Conservation (phyloP, 2,797 vertebrate genomes). For the Rousettus madagascariensis region DNA sequence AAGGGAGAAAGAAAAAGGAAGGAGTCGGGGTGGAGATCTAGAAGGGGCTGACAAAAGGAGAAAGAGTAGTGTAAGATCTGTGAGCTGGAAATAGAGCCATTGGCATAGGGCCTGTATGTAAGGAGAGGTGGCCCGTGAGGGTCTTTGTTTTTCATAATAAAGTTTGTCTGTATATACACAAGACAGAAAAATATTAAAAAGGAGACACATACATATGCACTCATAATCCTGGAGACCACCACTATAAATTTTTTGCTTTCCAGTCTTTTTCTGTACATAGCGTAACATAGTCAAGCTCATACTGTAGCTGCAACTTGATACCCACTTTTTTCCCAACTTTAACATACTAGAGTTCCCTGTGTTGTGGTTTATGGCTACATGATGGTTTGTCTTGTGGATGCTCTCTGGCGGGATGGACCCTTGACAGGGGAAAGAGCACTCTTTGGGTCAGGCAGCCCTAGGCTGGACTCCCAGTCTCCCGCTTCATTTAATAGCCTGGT, state of each 20-base stretch:
- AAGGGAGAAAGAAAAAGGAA: neutral
- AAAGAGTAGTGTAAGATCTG: neutral
- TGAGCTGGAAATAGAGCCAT: neutral
- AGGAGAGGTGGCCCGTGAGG: neutral
- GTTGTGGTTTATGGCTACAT: neutral
- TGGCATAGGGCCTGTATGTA: neutral
- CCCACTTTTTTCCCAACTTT: neutral
- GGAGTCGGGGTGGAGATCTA: neutral
- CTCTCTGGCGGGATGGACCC: neutral
- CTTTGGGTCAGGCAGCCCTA: neutral
- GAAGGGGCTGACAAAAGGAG: neutral
- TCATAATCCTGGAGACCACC: neutral
- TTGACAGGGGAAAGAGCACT: neutral
- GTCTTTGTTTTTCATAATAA: conserved; percentile 10
- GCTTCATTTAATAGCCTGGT: neutral
- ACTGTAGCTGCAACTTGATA: conserved; percentile 12
- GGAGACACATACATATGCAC: neutral
- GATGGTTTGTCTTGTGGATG: neutral
- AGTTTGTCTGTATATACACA: neutral
- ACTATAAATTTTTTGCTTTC: neutral
- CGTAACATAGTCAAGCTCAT: conserved; percentile 23
- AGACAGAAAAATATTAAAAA: neutral
- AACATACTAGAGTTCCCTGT: neutral
- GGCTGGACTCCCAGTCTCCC: neutral
- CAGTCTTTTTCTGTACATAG: neutral